Evolutionary conservation across 2,113 vertebrate genomes (phyloP).

Genomic region (Crotophaga sulcirostris): DNA sequence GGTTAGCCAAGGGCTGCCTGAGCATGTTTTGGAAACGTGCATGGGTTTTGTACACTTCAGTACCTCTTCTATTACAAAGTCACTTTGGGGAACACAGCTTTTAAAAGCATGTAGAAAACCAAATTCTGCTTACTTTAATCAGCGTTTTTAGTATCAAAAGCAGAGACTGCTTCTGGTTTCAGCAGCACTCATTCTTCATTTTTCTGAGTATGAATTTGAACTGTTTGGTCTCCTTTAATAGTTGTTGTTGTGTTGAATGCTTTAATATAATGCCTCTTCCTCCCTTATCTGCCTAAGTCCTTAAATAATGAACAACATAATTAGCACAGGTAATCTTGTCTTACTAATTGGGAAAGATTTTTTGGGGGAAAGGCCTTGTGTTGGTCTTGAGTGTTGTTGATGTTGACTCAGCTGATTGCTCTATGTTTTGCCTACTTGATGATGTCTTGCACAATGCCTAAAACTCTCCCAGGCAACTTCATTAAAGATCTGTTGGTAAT

Average conservation of each 20-base stretch:
- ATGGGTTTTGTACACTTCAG: not conserved
- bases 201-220: not conserved
- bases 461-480: not conserved
- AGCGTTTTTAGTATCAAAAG: not conserved
- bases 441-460: not conserved
- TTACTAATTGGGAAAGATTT: not conserved
- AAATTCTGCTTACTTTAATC: not conserved
- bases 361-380: not conserved
- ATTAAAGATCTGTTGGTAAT: not conserved
- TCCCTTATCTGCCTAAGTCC: not conserved
- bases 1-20: constrained; percentile 10
- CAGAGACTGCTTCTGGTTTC: not conserved
- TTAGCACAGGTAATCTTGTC: not conserved
- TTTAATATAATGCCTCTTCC: not conserved
- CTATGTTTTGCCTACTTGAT: not conserved
- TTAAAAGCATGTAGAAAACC: not conserved
- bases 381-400: not conserved
- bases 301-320: not conserved
- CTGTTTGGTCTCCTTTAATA: not conserved
- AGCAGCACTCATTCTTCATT: not conserved
- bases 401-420: not conserved
- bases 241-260: not conserved
- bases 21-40: not conserved
- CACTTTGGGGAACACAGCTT: not conserved
- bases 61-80: not conserved